Evolutionary conservation across 2,797 vertebrate genomes (phyloP), one percentile per base, ranked within the genome.

Genomic region (Naso thynnoides): DNA sequence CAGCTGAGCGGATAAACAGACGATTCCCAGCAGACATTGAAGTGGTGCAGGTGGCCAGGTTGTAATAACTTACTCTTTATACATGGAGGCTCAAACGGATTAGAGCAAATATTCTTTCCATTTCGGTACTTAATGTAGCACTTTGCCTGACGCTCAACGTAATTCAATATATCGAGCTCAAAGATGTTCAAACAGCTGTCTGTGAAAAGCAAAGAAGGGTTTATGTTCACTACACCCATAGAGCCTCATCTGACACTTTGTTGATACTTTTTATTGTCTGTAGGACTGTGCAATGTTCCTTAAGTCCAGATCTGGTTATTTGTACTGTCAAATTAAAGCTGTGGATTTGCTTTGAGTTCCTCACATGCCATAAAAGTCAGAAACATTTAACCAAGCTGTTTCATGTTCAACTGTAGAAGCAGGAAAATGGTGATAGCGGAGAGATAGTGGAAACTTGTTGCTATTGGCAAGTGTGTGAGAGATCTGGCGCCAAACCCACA

Each of bases 381-480:
- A 70, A 50, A 50, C 23, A 76, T 76, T 72, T 76, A 50, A 70
- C 23, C 61, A 55, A n/a, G 48, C 61, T 33, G 29, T 58, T 86
- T 77, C 60, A 84, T 76, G 45, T 61, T 75, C 56, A 78, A 59
- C 39, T 55, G 59, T 69, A 70, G 78, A 70, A 73, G 73, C 26
- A 77, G 47, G 81, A 69, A 89, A 87, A 88, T 50, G 3, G 38
- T 69, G 65, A 79, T 79, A 84, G 79, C 68, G 38, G 55, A 86
- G 77, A 89, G 82, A 36, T 36, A 36, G 33, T 36, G 33, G 64
- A 78, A 79, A 71, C 47, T 23, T 88, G 90, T 90, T 90, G 76
- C 86, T 83, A 70, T 86, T 93, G 91, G 90, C 92, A 92, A 88
- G 81, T 81, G 45, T 27, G 57, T 67, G 79, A 74, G 76, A 73